These are phyloP conservation scores for Taxidea taxus DNA, from an alignment of 2,113 vertebrate genomes.

Conservation along the genomic window DNA sequence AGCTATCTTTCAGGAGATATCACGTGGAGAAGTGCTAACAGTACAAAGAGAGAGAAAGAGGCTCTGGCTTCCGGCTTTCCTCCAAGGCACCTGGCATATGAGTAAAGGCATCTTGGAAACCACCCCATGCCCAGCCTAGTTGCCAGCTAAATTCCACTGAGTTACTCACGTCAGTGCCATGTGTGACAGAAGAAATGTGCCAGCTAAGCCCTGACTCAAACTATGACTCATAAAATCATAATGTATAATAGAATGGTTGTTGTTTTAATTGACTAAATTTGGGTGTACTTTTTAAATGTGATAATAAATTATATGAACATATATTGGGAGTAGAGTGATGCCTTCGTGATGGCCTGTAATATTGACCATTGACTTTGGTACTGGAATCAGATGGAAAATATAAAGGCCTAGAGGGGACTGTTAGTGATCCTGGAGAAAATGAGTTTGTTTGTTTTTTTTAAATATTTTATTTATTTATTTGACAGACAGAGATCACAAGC, in stretches of 20 bases:
- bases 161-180: not conserved
- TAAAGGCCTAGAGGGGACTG: accelerated
- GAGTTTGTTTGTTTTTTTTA: too few species aligned
- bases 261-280: not conserved
- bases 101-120: not conserved
- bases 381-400: not conserved
- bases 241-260: not conserved
- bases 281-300: not conserved
- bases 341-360: not conserved
- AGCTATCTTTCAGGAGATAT: not conserved
- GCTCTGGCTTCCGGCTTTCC: not conserved
- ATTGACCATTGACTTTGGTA: not conserved
- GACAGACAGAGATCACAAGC: too few species aligned
- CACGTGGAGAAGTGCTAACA: not conserved
- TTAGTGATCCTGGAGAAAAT: not conserved
- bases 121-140: not conserved
- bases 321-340: not conserved
- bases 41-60: not conserved
- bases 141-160: not conserved
- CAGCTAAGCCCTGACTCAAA: not conserved
- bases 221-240: not conserved
- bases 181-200: not conserved
- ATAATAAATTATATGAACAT: not conserved
- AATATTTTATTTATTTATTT: too few species aligned
- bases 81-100: too few species aligned